Evolutionary conservation across 2,113 vertebrate species (phyloP), one percentile per base, ranked within the genome.

Genomic region (Pangasianodon hypophthalmus): DNA sequence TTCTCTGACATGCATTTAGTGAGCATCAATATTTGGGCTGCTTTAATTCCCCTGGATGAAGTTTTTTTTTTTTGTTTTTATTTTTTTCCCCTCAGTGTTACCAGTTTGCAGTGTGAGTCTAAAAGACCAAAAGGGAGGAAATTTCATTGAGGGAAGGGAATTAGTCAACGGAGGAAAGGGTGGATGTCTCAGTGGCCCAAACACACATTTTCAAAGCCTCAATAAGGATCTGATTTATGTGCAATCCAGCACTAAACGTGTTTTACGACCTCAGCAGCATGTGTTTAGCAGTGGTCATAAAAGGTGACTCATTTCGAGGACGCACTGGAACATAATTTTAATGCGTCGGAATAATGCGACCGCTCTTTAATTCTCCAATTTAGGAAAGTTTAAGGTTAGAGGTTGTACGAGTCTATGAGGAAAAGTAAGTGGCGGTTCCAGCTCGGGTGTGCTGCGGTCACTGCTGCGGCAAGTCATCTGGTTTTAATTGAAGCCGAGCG

Each of bases 1-100:
- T 94, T 92, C 93, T 96, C 93, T 95, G 93, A 96, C 94, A 94
- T 94, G 92, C 88, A 94, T 93, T 93, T 93, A 95, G 94, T 95
- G 93, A 94, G 94, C 56, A 91, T 95, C 93, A 95, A 95, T 95
- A 95, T 95, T 95, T 95, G 92, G 92, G 93, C 94, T 87, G 79
- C 58, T 82, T 62, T 87, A 85, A 90, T 86, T 88, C 81, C 46
- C 79, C 62, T 67, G 85, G 32, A 87, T 73, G 85, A 88, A 84
- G 50, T 29, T 19, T 29, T 26, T 64, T 24, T 67, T 85, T 71
- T 37, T 71, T 18, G 14, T 58, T 58, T 58, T 58, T 58, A 58
- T 64, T n/a, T 50, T 80, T 21, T 14, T 3, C n/a, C 54, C 44
- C 11, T 52, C 26, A 32, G 48, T 41, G 62, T 44, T 26, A 79